Evolutionary conservation across 2,888 invertebrate species (phyloP).

Genomic region (Cephalotes varians): DNA sequence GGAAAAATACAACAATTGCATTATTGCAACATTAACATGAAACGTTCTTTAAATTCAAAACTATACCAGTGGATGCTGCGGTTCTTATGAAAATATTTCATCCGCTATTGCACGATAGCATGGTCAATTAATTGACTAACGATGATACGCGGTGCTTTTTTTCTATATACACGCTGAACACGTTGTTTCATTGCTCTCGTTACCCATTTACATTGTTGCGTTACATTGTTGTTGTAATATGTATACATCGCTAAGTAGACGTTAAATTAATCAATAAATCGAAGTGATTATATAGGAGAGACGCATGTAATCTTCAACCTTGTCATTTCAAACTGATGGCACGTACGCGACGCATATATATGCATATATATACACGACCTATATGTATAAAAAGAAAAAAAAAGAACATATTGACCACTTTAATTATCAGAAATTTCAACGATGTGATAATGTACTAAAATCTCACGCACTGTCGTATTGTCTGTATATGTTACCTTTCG

Average conservation of each 20-base stretch:
- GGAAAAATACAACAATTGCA: background rate
- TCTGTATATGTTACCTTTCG: constrained; percentile 64
- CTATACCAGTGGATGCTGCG: background rate
- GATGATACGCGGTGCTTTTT: background rate
- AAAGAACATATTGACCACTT: constrained; percentile 55
- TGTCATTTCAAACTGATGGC: constrained; percentile 48
- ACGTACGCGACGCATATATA: constrained; percentile 30
- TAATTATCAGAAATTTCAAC: constrained; percentile 61
- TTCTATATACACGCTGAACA: background rate
- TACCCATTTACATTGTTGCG: constrained; percentile 8
- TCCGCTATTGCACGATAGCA: background rate
- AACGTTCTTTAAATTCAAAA: background rate
- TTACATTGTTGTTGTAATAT: constrained; percentile 2
- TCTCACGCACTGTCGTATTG: constrained; percentile 56
- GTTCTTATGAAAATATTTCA: constrained; percentile 3
- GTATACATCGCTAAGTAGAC: background rate
- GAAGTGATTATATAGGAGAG: constrained; percentile 42
- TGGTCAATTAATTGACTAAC: constrained; percentile 25
- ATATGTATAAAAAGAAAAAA: constrained; percentile 4
- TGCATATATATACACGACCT: constrained; percentile 35
- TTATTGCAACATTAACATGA: background rate
- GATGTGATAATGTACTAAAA: constrained; percentile 68
- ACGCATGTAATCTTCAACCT: constrained; percentile 50
- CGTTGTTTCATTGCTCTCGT: constrained; percentile 23
- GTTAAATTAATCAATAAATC: constrained; percentile 48